Conservation (phyloP, 2,113 vertebrate genomes). For the Ptychochromis oligacanthus region DNA sequence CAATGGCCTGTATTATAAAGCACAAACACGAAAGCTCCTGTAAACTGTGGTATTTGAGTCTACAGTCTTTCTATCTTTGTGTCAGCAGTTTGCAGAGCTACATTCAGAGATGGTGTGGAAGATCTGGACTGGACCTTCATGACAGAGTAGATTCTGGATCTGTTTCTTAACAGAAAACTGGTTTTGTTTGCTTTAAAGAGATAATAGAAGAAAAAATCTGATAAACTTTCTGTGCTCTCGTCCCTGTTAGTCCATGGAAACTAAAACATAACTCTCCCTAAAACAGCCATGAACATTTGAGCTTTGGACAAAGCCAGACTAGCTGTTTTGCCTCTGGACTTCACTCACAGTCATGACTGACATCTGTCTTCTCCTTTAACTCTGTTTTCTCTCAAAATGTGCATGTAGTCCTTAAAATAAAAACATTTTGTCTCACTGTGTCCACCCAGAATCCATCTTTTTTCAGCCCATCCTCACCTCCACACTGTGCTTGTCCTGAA, state of each 20-base stretch:
- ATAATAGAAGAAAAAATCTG: no score
- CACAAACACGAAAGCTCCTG: background rate
- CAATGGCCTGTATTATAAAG: no score
- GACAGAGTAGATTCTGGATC: no score
- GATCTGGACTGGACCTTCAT: no score
- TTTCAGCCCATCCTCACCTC: slow-evolving; percentile 84
- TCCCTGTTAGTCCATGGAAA: no score
- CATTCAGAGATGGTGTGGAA: background rate
- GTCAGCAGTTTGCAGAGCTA: background rate
- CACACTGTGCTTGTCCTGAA: slow-evolving; percentile 91
- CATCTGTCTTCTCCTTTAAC: no score
- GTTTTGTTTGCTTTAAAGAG: no score
- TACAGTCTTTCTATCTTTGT: background rate
- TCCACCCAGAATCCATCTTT: background rate
- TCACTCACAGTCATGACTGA: no score
- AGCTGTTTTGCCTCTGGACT: background rate
- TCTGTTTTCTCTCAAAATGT: background rate
- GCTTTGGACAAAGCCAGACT: background rate
- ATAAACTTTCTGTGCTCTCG: no score
- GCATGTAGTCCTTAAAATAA: background rate
- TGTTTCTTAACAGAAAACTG: no score
- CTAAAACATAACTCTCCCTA: no score
- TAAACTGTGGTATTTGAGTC: background rate
- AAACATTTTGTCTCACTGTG: background rate
- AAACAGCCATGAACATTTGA: background rate